These are phyloP conservation scores for Synergus laeviventris DNA, from an alignment of 2,888 invertebrate species.

Conservation along the genomic window DNA sequence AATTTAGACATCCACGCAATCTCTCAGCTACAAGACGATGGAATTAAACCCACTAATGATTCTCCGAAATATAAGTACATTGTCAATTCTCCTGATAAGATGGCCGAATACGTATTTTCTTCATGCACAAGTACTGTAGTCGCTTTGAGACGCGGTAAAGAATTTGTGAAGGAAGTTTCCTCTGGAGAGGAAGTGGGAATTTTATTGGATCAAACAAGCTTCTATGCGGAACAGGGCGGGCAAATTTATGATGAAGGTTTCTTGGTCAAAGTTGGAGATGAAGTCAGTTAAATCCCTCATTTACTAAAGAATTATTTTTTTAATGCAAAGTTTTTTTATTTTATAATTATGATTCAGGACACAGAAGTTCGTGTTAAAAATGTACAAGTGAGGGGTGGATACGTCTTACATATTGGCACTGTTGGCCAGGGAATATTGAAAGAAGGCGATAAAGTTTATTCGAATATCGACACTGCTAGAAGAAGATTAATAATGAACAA, in stretches of 20 bases:
- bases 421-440: constrained; percentile 87
- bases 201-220: constrained; percentile 92
- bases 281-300: constrained; percentile 74
- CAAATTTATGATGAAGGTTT: constrained; percentile 98
- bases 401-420: constrained; percentile 94
- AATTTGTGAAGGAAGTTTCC: constrained; percentile 89
- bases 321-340: constrained; percentile 15
- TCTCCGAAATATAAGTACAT: constrained; percentile 93
- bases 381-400: constrained; percentile 96
- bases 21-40: constrained; percentile 88
- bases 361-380: constrained; percentile 95
- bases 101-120: constrained; percentile 87
- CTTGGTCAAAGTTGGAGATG: constrained; percentile 88
- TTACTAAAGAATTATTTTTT: not conserved
- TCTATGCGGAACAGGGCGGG: constrained; percentile 99
- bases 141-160: constrained; percentile 87
- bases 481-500: constrained; percentile 98
- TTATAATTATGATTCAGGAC: constrained; percentile 73
- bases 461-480: constrained; percentile 90
- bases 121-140: constrained; percentile 86
- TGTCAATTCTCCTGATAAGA: constrained; percentile 80
- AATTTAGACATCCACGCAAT: constrained; percentile 97
- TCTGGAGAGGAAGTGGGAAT: constrained; percentile 95
- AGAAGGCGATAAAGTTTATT: constrained; percentile 89
- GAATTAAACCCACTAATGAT: constrained; percentile 91